phyloP scores from a whole-genome alignment of 2,888 invertebrate species.

The Chaitophorus viminalis region DNA sequence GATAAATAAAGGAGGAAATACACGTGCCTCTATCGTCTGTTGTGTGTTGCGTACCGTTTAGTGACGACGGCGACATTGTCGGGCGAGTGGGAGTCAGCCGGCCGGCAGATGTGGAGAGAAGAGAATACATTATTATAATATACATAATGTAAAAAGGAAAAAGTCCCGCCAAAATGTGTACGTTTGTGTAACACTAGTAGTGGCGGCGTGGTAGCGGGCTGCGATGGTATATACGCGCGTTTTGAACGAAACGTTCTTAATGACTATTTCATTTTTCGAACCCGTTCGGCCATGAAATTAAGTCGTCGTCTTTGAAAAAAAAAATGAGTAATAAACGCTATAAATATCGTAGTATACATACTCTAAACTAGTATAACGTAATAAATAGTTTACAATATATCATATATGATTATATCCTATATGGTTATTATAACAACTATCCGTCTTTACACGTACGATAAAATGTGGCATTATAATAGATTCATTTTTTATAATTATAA shows the following conservation, averaged over 20 bases:
- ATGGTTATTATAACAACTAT: not conserved
- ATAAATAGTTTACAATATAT: not conserved
- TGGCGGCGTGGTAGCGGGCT: not conserved
- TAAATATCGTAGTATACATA: not conserved
- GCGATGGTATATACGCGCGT: not conserved
- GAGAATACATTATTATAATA: not conserved
- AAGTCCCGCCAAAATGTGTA: constrained; percentile 57
- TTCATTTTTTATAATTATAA: not conserved
- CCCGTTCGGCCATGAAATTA: constrained; percentile 39
- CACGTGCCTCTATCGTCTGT: constrained; percentile 55
- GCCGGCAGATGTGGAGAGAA: constrained; percentile 52
- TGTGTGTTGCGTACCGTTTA: not conserved
- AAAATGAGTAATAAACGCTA: not conserved
- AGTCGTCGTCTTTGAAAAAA: constrained; percentile 30
- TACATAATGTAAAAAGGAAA: constrained; percentile 15
- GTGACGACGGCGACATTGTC: not conserved
- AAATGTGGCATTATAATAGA: not conserved
- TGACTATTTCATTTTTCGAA: constrained; percentile 15
- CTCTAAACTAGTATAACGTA: not conserved
- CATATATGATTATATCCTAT: not conserved
- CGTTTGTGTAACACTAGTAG: constrained; percentile 22
- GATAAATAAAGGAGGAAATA: constrained; percentile 19
- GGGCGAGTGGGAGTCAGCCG: constrained; percentile 51
- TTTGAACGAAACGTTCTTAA: constrained; percentile 2
- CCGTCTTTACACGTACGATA: not conserved